Conservation (phyloP, 2,888 invertebrate genomes). For the Pinctada fucata region DNA sequence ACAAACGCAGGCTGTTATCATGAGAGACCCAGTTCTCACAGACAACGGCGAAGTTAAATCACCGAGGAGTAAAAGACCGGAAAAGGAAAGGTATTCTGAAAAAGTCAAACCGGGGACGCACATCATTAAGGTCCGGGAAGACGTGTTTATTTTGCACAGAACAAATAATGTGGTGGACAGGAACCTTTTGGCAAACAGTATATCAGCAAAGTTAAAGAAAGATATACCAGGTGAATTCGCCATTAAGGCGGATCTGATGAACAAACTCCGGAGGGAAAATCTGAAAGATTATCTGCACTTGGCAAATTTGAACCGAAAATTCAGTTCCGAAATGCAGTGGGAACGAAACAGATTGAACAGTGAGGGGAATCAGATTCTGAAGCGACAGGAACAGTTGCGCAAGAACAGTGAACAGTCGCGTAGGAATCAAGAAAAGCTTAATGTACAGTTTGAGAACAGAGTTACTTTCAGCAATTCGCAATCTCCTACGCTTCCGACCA, state of each 20-base stretch:
- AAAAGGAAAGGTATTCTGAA: constrained; percentile 8
- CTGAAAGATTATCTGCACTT: constrained; percentile 51
- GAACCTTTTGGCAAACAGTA: constrained; percentile 58
- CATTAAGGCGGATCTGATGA: constrained; percentile 33
- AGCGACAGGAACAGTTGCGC: constrained; percentile 48
- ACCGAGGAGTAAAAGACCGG: constrained; percentile 18
- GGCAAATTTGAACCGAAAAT: constrained; percentile 49
- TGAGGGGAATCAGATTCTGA: constrained; percentile 43
- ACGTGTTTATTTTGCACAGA: constrained; percentile 52
- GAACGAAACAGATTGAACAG: constrained; percentile 46
- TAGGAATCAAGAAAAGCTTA: constrained; percentile 49
- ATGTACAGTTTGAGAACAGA: constrained; percentile 40
- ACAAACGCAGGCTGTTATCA: not conserved
- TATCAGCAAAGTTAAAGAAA: constrained; percentile 49
- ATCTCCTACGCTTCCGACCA: constrained; percentile 22
- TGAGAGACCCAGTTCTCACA: not conserved
- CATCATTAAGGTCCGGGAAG: constrained; percentile 42
- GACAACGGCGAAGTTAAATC: not conserved
- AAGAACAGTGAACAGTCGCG: constrained; percentile 47
- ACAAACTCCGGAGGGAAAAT: constrained; percentile 49
- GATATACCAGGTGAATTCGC: constrained; percentile 45
- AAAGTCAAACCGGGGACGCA: not conserved
- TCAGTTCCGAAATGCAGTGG: constrained; percentile 45
- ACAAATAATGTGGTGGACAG: constrained; percentile 42
- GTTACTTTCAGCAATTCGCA: constrained; percentile 1